Base-by-base conservation (phyloP, 2,797 vertebrate genomes). In the Zalophus californianus region DNA sequence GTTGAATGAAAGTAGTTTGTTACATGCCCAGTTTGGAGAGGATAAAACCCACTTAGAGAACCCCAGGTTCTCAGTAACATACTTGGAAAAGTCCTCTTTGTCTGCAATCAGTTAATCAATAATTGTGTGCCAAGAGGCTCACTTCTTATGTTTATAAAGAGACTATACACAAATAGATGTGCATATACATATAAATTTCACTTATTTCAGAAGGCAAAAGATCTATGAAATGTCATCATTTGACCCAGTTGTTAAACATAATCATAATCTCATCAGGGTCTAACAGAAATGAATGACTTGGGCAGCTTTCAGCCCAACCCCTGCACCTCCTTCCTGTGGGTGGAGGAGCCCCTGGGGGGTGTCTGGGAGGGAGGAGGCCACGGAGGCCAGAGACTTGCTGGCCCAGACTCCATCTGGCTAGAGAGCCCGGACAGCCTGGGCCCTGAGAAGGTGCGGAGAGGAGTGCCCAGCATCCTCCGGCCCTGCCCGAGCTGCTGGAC, bases 11-110 rank as follows among this genome's bases (percentile, higher is more conserved):
- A 97, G 95, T 10, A 77, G 87, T 86, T 85, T n/a, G 89, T 75
- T 96, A 70, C 77, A 50, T 97, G 77, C 13, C 94, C 95, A 87
- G 54, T 27, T 23, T 75, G 68, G 58, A 84, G 9, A 72, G 77
- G n/a, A 58, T 70, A 78, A 92, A 86, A 16, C 82, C 84, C 94
- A 96, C 97, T 96, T 86, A 64, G 50, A 94, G 90, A 97, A 58
- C 78, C 72, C 29, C 58, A 15, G 83, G 90, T 64, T 79, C 62
- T 87, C 41, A 27, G 84, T 23, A 88, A 64, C 16, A 1, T 11
- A 44, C 3, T 25, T 4, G 70, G 87, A 89, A 82, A 89, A 77
- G 66, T 66, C 18, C 60, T 62, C 66, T 94, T 56, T 48, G 72
- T 78, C 72, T 95, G 84, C 56, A 48, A 21, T 54, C 86, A 20